These are phyloP conservation scores for Tenthredo livida DNA, from an alignment of 2,888 invertebrate genomes.

Conservation along the genomic window DNA sequence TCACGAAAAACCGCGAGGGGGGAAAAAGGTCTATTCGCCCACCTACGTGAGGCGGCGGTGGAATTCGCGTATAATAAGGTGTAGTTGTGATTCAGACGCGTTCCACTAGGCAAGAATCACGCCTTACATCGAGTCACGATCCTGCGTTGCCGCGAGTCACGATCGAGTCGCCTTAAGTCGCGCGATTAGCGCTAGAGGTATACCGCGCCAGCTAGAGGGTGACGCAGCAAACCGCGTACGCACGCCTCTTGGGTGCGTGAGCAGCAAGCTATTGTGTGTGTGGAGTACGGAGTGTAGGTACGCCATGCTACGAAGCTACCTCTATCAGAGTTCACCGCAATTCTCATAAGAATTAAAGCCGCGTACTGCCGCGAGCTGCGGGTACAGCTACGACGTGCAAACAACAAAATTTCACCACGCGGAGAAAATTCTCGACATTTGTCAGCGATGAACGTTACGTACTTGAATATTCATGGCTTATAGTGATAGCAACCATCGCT, in stretches of 20 bases:
- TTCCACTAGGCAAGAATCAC: conserved; percentile 47
- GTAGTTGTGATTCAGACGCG: conserved; percentile 40
- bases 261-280: not conserved
- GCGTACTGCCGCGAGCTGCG: not conserved
- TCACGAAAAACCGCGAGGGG: too few species aligned
- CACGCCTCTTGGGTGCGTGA: conserved; percentile 23
- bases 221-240: conserved; percentile 43
- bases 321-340: conserved; percentile 8
- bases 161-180: conserved; percentile 14
- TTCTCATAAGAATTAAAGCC: not conserved
- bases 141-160: conserved; percentile 14
- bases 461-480: not conserved
- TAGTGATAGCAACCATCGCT: not conserved
- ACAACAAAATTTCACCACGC: not conserved
- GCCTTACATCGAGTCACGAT: conserved; percentile 15
- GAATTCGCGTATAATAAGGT: conserved; percentile 8
- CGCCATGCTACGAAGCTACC: not conserved
- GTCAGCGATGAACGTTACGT: not conserved
- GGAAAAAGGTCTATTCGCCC: not conserved
- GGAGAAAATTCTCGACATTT: not conserved
- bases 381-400: not conserved
- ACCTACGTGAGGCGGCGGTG: not conserved
- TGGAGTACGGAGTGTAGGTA: not conserved
- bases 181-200: not conserved
- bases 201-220: not conserved